phyloP scores from a whole-genome alignment of 2,797 vertebrate species.

The Ibycter americanus region DNA sequence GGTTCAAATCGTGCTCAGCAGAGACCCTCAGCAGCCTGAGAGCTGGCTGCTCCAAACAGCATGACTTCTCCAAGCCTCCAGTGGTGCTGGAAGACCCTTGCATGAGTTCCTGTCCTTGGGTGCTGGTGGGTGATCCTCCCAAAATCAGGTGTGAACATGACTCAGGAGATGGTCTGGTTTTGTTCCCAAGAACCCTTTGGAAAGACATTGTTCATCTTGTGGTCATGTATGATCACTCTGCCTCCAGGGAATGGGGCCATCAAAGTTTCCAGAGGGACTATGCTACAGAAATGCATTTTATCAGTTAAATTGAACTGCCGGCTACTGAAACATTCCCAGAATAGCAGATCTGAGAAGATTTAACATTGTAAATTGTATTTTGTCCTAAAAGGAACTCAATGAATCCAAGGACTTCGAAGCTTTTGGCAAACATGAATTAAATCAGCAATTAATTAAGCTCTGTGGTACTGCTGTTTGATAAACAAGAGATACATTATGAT shows the following conservation, averaged over 20 bases:
- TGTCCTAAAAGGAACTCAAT: slow-evolving; percentile 30
- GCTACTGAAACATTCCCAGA: neutral
- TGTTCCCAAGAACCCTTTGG: neutral
- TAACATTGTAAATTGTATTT: slow-evolving; percentile 14
- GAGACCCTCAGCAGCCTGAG: neutral
- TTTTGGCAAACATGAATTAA: slow-evolving; percentile 53
- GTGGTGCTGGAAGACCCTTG: neutral
- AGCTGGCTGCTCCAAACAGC: neutral
- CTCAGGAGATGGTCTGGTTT: neutral
- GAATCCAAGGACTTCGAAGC: slow-evolving; percentile 57
- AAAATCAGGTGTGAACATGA: rapidly evolving
- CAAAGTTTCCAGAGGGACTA: neutral
- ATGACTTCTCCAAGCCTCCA: neutral
- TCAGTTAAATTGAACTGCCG: neutral
- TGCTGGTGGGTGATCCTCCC: neutral
- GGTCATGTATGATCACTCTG: no score
- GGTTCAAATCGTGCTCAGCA: rapidly evolving
- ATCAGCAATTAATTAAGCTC: slow-evolving; percentile 52
- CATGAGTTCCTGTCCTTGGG: neutral
- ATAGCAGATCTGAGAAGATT: slow-evolving; percentile 23
- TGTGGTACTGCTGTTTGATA: slow-evolving; percentile 1
- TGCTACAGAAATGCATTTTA: neutral
- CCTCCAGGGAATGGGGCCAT: neutral
- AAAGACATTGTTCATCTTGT: neutral
- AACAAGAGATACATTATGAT: slow-evolving; percentile 43